A percentile compares a stretch with the other conserved stretches of the same genome.
These are phyloP conservation scores for Cyprinodon brontotheroides DNA, from an alignment of 2,113 vertebrate genomes.

Conservation along the genomic window DNA sequence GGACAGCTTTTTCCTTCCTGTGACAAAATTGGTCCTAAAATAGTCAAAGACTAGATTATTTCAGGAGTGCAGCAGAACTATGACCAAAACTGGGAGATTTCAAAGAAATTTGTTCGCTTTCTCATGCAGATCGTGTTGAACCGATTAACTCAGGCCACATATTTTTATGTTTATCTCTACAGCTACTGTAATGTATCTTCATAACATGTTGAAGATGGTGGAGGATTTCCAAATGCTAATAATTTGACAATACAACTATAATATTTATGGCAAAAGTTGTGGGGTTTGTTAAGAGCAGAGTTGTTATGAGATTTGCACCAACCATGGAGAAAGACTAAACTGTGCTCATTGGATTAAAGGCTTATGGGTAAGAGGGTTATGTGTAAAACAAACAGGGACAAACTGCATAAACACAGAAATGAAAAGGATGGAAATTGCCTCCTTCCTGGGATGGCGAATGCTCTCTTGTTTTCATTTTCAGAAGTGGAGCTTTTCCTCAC, in stretches of 20 bases:
- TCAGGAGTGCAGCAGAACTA: background rate
- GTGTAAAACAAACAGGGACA: slow-evolving; percentile 15
- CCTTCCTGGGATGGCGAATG: slow-evolving; percentile 1
- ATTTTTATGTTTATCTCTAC: background rate
- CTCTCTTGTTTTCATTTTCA: slow-evolving; percentile 22
- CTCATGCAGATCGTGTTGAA: background rate
- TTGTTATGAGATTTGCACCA: slow-evolving; percentile 20
- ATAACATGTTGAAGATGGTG: background rate
- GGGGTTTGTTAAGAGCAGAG: slow-evolving; percentile 5
- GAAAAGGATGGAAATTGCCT: slow-evolving; percentile 19
- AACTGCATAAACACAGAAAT: slow-evolving; percentile 17
- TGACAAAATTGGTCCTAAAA: slow-evolving; percentile 4
- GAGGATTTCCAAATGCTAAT: background rate
- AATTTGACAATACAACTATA: slow-evolving; percentile 2
- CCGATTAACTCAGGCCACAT: background rate
- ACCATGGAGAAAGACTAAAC: slow-evolving; percentile 9
- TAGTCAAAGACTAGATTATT: slow-evolving; percentile 12
- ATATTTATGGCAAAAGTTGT: slow-evolving; percentile 7
- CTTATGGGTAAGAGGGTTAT: slow-evolving; percentile 21
- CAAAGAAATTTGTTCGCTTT: slow-evolving; percentile 4
- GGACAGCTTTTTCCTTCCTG: slow-evolving; percentile 20
- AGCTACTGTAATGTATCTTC: background rate
- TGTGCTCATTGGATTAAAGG: slow-evolving; percentile 40
- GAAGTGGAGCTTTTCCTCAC: background rate
- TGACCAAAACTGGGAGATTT: background rate